Conservation (phyloP, 2,113 vertebrate species). For the Cryptomyrus ogoouensis region DNA sequence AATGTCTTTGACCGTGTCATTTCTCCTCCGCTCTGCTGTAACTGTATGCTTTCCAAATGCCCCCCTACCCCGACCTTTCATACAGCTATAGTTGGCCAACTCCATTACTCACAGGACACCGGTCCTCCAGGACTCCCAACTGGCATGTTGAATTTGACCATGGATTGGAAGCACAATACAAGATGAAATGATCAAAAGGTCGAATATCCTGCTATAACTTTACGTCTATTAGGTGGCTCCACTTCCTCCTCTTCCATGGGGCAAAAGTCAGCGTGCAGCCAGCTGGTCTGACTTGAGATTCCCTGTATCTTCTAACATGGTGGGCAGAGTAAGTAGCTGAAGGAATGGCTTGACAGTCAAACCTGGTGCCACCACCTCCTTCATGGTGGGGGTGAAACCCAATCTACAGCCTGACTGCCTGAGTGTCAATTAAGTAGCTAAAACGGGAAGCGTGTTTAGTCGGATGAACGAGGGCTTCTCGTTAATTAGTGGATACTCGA, state of each 20-base stretch:
- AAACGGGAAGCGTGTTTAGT: constrained; percentile 9
- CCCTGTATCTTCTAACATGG: not conserved
- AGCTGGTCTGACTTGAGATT: not conserved
- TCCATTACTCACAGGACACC: not conserved
- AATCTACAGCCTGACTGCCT: constrained; percentile 4
- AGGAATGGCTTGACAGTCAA: not conserved
- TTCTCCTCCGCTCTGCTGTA: not conserved
- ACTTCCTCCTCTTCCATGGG: not conserved
- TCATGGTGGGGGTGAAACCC: not conserved
- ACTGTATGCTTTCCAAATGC: not conserved
- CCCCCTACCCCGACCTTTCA: not conserved
- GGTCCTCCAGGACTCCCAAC: not conserved
- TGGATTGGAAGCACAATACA: not conserved
- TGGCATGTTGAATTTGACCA: not conserved
- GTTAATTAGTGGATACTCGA: constrained; percentile 1
- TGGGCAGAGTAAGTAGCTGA: not conserved
- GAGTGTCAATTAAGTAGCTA: constrained; percentile 21
- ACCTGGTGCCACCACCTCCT: not conserved
- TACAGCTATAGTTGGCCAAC: not conserved
- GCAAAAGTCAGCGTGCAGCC: not conserved
- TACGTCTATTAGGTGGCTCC: not conserved
- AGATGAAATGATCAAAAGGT: not conserved
- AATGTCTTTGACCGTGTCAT: not conserved
- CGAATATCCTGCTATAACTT: not conserved
- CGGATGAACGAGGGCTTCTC: not conserved